These are phyloP conservation scores for Protonibea diacanthus DNA, from an alignment of 2,797 vertebrate species.

Conservation along the genomic window DNA sequence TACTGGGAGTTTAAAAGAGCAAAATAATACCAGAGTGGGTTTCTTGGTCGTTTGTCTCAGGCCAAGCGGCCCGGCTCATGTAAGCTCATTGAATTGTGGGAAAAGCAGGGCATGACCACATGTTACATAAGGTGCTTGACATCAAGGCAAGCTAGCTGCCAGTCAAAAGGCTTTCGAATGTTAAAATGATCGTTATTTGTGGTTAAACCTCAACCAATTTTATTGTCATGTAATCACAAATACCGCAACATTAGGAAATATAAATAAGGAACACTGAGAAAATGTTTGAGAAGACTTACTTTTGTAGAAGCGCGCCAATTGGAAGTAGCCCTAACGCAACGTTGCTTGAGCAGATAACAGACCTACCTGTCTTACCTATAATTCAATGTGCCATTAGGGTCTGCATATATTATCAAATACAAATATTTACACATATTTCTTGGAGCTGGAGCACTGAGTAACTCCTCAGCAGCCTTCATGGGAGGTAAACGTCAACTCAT, in stretches of 20 bases:
- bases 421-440: neutral
- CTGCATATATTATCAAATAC: neutral
- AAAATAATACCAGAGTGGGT: slow-evolving; percentile 43
- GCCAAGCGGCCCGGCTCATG: slow-evolving; percentile 9
- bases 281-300: neutral
- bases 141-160: slow-evolving; percentile 24
- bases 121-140: slow-evolving; percentile 50
- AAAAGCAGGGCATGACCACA: slow-evolving; percentile 43
- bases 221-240: slow-evolving; percentile 20
- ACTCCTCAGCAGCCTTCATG: neutral
- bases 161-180: slow-evolving; percentile 28
- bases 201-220: slow-evolving; percentile 33
- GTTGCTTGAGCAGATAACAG: neutral
- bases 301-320: neutral
- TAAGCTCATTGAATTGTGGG: slow-evolving; percentile 43
- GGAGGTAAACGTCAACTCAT: neutral
- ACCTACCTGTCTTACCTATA: neutral
- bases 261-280: neutral
- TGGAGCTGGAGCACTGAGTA: neutral
- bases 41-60: slow-evolving; percentile 19
- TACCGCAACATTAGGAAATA: neutral
- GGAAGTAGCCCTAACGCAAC: neutral
- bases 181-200: neutral
- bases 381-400: neutral
- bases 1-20: slow-evolving; percentile 44